phyloP scores from a whole-genome alignment of 1,140 invertebrate genomes.

The Zophobas atratus region DNA sequence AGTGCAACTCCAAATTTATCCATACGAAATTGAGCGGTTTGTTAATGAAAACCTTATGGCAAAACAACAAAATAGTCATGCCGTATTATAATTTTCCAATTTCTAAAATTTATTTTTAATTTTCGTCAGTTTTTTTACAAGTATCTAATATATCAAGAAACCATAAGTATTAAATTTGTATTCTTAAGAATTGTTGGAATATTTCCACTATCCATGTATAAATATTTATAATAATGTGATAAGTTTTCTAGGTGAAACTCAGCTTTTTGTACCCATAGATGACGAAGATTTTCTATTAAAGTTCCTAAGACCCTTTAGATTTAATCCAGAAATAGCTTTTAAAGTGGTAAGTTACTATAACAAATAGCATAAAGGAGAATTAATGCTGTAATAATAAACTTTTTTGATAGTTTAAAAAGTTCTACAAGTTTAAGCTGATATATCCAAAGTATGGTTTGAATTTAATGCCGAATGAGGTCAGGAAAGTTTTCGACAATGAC shows the following conservation, averaged over 20 bases:
- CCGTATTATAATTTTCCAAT: no score
- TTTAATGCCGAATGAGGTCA: constrained; percentile 70
- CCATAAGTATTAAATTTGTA: no score
- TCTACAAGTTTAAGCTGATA: constrained; percentile 73
- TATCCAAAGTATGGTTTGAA: constrained; percentile 71
- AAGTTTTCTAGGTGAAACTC: constrained; percentile 67
- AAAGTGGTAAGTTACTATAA: constrained; percentile 73
- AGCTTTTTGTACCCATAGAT: constrained; percentile 76
- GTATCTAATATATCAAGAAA: no score
- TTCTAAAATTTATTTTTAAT: no score
- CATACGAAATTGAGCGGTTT: no score
- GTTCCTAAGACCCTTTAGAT: constrained; percentile 86
- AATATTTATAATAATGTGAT: background rate
- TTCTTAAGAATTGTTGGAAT: no score
- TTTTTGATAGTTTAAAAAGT: constrained; percentile 72
- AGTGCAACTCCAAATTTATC: no score
- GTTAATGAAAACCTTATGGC: no score
- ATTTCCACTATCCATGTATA: no score
- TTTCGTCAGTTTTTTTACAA: no score
- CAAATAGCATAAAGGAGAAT: no score
- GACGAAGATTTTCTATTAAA: constrained; percentile 80
- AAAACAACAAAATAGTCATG: no score
- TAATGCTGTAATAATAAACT: background rate
- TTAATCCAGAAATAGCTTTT: constrained; percentile 82
- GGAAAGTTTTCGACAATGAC: constrained; percentile 70